These are phyloP conservation scores for Drosophila truncata DNA, from an alignment of 1,140 invertebrate species.

Conservation along the genomic window DNA sequence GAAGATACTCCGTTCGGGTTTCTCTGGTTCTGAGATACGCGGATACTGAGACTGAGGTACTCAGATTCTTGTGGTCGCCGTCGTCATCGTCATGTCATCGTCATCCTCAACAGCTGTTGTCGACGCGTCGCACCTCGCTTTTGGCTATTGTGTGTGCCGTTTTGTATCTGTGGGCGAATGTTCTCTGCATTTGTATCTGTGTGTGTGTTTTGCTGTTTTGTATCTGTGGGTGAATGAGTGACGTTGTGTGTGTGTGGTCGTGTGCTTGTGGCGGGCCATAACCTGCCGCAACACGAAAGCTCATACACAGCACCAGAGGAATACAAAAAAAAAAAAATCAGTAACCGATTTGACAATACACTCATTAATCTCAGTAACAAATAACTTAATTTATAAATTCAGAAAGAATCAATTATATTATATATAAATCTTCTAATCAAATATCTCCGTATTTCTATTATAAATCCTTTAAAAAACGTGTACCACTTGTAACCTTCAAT, in stretches of 20 bases:
- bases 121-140: slow-evolving; percentile 54
- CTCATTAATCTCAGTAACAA: not conserved
- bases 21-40: not conserved
- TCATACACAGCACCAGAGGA: slow-evolving; percentile 25
- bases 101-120: slow-evolving; percentile 56
- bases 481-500: not conserved
- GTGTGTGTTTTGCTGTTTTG: slow-evolving; percentile 23
- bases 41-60: not conserved
- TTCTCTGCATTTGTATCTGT: slow-evolving; percentile 12
- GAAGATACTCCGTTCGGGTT: slow-evolving; percentile 10
- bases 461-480: not conserved
- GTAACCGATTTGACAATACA: slow-evolving; percentile 24
- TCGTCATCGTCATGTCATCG: slow-evolving; percentile 59
- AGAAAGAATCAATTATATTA: not conserved
- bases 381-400: not conserved
- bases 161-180: slow-evolving; percentile 37
- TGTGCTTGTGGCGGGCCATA: slow-evolving; percentile 62
- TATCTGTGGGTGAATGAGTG: slow-evolving; percentile 45
- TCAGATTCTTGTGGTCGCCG: slow-evolving; percentile 49
- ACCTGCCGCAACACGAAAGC: slow-evolving; percentile 75
- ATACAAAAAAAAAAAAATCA: not conserved
- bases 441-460: no score
- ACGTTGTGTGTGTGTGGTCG: slow-evolving; percentile 37
- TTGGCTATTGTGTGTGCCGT: slow-evolving; percentile 61
- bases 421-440: not conserved